phyloP scores from a whole-genome alignment of 2,888 invertebrate genomes.

The Lochmaea crataegi region DNA sequence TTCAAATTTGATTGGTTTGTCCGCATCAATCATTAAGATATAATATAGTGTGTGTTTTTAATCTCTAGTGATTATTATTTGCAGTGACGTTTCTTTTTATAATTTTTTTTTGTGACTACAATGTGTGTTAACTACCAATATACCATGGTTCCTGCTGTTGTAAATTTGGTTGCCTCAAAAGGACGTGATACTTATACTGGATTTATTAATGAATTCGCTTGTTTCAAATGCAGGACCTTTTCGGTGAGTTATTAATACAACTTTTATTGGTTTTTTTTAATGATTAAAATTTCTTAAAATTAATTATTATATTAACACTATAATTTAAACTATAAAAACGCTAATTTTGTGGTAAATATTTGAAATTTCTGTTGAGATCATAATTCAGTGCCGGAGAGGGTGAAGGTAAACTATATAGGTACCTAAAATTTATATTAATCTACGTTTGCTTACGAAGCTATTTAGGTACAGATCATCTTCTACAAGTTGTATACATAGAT shows the following conservation, averaged over 20 bases:
- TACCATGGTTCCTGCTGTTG: conserved; percentile 64
- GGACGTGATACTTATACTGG: conserved; percentile 63
- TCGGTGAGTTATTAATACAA: conserved; percentile 56
- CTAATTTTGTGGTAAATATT: too few relatives aligned
- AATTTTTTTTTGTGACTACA: conserved; percentile 41
- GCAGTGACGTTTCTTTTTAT: neutral
- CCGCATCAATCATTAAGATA: neutral
- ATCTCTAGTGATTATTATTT: neutral
- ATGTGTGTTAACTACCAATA: conserved; percentile 64
- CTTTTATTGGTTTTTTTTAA: neutral
- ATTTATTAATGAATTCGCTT: conserved; percentile 62
- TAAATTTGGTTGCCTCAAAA: conserved; percentile 63
- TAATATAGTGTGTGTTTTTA: too few relatives aligned
- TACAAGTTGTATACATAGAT: too few relatives aligned
- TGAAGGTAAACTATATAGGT: too few relatives aligned
- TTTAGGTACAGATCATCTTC: too few relatives aligned
- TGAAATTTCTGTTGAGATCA: too few relatives aligned
- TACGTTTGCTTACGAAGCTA: too few relatives aligned
- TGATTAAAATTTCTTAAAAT: too few relatives aligned
- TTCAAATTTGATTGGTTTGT: neutral
- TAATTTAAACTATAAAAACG: too few relatives aligned
- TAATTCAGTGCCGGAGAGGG: too few relatives aligned
- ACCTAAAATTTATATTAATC: too few relatives aligned
- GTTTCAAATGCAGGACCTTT: conserved; percentile 61
- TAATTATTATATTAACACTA: too few relatives aligned